These are phyloP conservation scores for Fulica atra DNA, from an alignment of 2,113 vertebrate species.

Conservation along the genomic window DNA sequence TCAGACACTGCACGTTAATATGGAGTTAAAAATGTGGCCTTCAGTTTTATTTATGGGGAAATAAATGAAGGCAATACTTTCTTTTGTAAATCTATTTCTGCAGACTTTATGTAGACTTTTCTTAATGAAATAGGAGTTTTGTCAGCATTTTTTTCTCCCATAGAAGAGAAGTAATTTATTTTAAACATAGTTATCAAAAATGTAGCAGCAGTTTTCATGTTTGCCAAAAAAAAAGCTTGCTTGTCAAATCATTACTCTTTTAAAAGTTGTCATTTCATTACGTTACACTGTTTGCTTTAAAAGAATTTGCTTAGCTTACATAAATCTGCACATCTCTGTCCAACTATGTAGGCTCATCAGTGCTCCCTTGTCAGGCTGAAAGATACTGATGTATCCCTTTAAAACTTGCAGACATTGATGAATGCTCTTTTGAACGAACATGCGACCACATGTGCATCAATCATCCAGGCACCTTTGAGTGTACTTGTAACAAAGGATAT, in stretches of 20 bases:
- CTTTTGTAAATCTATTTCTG: background rate
- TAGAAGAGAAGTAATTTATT: background rate
- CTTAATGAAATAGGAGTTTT: background rate
- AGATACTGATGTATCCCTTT: constrained; percentile 47
- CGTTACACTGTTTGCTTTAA: background rate
- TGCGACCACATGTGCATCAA: constrained; percentile 97
- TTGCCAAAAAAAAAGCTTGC: background rate
- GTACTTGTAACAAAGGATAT: constrained; percentile 90
- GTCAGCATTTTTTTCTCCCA: background rate
- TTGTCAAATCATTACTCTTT: background rate
- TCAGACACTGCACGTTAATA: background rate
- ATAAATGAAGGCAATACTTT: background rate
- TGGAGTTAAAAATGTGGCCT: background rate
- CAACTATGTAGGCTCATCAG: background rate
- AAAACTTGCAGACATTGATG: constrained; percentile 91
- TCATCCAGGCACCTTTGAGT: constrained; percentile 89
- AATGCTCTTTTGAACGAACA: constrained; percentile 94
- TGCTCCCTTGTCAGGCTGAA: background rate
- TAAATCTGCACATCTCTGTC: background rate
- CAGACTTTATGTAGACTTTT: background rate
- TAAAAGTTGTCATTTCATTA: background rate
- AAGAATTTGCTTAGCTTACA: background rate
- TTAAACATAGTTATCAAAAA: background rate
- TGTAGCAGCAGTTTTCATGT: background rate
- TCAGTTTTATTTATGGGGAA: background rate